Evolutionary conservation across 2,888 invertebrate species (phyloP).

Genomic region (Trachelus iudaicus): DNA sequence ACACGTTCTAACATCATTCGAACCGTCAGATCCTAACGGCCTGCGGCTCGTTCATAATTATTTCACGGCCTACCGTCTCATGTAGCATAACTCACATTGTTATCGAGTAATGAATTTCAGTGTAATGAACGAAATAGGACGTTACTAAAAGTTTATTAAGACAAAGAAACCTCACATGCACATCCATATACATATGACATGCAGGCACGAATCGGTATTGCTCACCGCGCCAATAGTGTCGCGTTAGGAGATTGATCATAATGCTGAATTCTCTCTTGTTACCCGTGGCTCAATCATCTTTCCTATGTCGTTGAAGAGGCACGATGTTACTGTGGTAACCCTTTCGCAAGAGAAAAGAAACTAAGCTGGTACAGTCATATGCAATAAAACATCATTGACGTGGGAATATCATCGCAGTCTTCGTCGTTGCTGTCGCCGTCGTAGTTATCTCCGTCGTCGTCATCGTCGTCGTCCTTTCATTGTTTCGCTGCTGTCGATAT

Average conservation of each 20-base stretch:
- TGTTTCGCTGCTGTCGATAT: background rate
- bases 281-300: conserved; percentile 53
- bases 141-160: conserved; percentile 30
- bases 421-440: background rate
- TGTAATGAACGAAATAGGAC: conserved; percentile 44
- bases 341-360: conserved; percentile 50
- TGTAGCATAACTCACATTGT: conserved; percentile 59
- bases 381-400: conserved; percentile 64
- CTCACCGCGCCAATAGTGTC: background rate
- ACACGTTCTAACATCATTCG: conserved; percentile 36
- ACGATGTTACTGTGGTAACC: conserved; percentile 55
- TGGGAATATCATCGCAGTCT: conserved; percentile 36
- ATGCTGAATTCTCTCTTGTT: conserved; percentile 38
- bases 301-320: conserved; percentile 60
- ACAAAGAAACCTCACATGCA: conserved; percentile 27
- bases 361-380: conserved; percentile 64
- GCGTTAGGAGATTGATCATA: conserved; percentile 6
- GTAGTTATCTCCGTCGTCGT: background rate
- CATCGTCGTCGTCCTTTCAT: background rate
- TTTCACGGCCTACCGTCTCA: conserved; percentile 60
- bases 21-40: conserved; percentile 32
- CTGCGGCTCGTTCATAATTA: conserved; percentile 48
- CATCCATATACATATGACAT: conserved; percentile 12
- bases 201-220: background rate
- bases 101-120: conserved; percentile 51